Percentiles rank a stretch among this genome's conserved stretches.
Conservation (phyloP, 2,888 invertebrate species). For the Athalia cordata region DNA sequence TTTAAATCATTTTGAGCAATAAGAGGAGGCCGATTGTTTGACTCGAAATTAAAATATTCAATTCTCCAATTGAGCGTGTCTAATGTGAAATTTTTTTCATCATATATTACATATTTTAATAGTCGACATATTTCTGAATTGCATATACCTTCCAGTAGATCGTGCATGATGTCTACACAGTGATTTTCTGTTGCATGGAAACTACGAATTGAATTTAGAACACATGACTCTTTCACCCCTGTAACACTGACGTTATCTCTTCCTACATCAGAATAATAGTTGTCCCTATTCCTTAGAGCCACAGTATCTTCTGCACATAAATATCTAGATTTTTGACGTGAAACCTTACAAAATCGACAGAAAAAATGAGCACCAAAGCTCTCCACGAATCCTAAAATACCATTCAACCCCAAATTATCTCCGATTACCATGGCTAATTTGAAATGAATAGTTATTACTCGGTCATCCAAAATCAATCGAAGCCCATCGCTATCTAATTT, state of each 20-base stretch:
- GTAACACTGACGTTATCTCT: conserved; percentile 47
- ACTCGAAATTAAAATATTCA: conserved; percentile 6
- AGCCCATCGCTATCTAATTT: conserved; percentile 50
- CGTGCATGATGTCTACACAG: conserved; percentile 49
- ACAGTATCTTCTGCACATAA: conserved; percentile 41
- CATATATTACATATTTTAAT: conserved; percentile 25
- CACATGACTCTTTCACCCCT: conserved; percentile 49
- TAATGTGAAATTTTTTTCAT: conserved; percentile 5
- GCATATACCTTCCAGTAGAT: conserved; percentile 51
- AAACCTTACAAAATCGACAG: conserved; percentile 53
- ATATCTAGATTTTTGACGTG: conserved; percentile 8
- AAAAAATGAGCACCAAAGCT: conserved; percentile 47
- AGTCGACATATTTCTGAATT: conserved; percentile 45
- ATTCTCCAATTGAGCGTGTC: conserved; percentile 3
- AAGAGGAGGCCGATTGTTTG: background rate
- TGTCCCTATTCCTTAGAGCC: conserved; percentile 44
- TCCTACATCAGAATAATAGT: conserved; percentile 48
- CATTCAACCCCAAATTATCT: no score
- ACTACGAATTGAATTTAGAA: conserved; percentile 45
- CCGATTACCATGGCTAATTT: conserved; percentile 46
- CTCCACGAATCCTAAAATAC: conserved; percentile 47
- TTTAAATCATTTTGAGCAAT: conserved; percentile 5
- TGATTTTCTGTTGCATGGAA: conserved; percentile 48
- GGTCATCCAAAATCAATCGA: conserved; percentile 26
- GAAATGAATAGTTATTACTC: conserved; percentile 45